A percentile compares a stretch with the other conserved stretches of the same genome.
These are phyloP conservation scores for Oeneis ivallda DNA, from an alignment of 2,888 invertebrate genomes.

Conservation along the genomic window DNA sequence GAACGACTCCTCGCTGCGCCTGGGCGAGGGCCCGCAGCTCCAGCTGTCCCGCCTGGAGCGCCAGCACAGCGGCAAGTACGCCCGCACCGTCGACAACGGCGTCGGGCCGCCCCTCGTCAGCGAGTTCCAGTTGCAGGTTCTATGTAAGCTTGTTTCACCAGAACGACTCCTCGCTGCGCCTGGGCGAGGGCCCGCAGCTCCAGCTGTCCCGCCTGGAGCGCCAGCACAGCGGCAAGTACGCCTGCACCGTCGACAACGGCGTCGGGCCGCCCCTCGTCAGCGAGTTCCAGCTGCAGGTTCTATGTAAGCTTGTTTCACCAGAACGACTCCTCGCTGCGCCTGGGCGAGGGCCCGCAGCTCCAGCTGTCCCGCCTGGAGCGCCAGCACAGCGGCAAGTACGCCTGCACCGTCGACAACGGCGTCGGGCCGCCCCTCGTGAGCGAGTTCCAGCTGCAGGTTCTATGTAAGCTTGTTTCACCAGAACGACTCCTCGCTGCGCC, in stretches of 20 bases:
- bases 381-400: slow-evolving; percentile 84
- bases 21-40: slow-evolving; percentile 84
- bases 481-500: slow-evolving; percentile 64
- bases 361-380: slow-evolving; percentile 84
- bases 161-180: slow-evolving; percentile 60
- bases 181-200: slow-evolving; percentile 84
- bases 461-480: slow-evolving; percentile 80
- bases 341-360: slow-evolving; percentile 84
- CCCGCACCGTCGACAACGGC: slow-evolving; percentile 86
- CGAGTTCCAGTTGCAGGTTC: slow-evolving; percentile 84
- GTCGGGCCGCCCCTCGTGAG: slow-evolving; percentile 85
- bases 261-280: slow-evolving; percentile 85
- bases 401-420: slow-evolving; percentile 86
- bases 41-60: slow-evolving; percentile 84
- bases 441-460: slow-evolving; percentile 84
- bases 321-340: slow-evolving; percentile 60
- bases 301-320: slow-evolving; percentile 81
- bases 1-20: slow-evolving; percentile 60
- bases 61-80: slow-evolving; percentile 84
- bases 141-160: slow-evolving; percentile 81
- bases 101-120: slow-evolving; percentile 85
- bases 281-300: slow-evolving; percentile 84
- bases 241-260: slow-evolving; percentile 86
- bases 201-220: slow-evolving; percentile 84
- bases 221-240: slow-evolving; percentile 84